A percentile compares a stretch with the other conserved stretches of the same genome.
Conservation (phyloP, 2,888 invertebrate genomes). For the Leptothorax acervorum region DNA sequence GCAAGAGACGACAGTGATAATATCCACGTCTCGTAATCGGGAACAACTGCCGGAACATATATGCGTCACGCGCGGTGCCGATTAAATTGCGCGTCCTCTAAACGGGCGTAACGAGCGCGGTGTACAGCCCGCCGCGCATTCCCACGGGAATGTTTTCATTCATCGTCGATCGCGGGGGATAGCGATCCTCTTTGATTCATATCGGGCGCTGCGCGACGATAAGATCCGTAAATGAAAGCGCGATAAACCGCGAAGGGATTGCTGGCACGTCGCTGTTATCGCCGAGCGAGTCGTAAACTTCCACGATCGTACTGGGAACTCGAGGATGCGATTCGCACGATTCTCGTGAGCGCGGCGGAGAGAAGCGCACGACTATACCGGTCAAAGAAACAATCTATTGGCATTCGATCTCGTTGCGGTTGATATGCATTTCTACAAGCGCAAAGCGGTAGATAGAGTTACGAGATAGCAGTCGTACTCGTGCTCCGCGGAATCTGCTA, state of each 20-base stretch:
- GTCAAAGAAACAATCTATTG: not conserved
- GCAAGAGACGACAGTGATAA: constrained; percentile 38
- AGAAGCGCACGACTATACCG: constrained; percentile 2
- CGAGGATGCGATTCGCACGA: constrained; percentile 20
- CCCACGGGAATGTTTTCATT: constrained; percentile 44
- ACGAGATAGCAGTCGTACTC: not conserved
- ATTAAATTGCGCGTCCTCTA: constrained; percentile 41
- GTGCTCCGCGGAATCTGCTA: not conserved
- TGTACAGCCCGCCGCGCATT: constrained; percentile 2
- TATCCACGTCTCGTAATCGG: constrained; percentile 41
- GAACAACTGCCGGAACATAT: constrained; percentile 27
- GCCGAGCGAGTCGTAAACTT: constrained; percentile 19
- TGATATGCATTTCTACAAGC: not conserved
- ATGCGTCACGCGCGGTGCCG: constrained; percentile 41
- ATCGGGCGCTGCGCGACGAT: constrained; percentile 27
- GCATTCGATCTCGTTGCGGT: constrained; percentile 7
- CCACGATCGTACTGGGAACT: constrained; percentile 36
- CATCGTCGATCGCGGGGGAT: constrained; percentile 7
- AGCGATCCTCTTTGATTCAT: constrained; percentile 26
- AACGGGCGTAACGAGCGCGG: constrained; percentile 39
- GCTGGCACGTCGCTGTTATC: not conserved
- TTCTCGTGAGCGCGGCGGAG: constrained; percentile 4
- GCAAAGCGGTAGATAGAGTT: not conserved
- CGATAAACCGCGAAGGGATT: constrained; percentile 46
- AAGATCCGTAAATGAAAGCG: constrained; percentile 40